A percentile compares a stretch with the other conserved stretches of the same genome.
These are phyloP conservation scores for Porites rus DNA, from an alignment of 92 coral and sea anemone species.

Conservation along the genomic window DNA sequence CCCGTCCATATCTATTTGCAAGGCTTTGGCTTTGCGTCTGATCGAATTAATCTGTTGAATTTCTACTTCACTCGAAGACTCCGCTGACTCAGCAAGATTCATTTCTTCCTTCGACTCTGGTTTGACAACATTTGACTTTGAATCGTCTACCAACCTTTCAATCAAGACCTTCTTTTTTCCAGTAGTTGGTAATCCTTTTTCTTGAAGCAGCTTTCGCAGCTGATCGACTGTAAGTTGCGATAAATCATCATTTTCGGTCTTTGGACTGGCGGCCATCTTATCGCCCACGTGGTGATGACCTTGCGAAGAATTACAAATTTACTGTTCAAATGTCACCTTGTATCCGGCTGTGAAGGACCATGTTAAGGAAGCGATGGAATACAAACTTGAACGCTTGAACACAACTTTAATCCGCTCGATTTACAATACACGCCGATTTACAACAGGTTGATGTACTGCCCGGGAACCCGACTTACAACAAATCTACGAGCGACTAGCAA, in stretches of 20 bases:
- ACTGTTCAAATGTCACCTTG: background rate
- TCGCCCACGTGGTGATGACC: constrained; percentile 1
- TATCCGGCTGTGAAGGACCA: background rate
- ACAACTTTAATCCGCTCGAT: background rate
- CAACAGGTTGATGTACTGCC: no score
- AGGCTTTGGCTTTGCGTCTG: no score
- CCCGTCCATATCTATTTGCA: background rate
- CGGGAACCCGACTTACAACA: no score
- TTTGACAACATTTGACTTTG: no score
- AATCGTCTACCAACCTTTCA: background rate
- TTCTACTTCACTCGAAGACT: no score
- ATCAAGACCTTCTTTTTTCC: constrained; percentile 1
- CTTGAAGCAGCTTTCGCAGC: background rate
- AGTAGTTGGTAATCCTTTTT: background rate
- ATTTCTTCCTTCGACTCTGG: no score
- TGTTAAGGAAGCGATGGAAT: background rate
- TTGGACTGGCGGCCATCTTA: background rate
- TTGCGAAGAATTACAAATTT: background rate
- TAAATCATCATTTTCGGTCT: background rate
- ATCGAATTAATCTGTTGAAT: no score
- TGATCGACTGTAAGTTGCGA: background rate
- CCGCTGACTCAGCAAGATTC: no score
- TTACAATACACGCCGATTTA: no score
- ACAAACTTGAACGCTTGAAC: background rate
- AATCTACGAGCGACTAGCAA: no score